phyloP scores from a whole-genome alignment of 2,888 invertebrate genomes.

The Acholoe squamosa region DNA sequence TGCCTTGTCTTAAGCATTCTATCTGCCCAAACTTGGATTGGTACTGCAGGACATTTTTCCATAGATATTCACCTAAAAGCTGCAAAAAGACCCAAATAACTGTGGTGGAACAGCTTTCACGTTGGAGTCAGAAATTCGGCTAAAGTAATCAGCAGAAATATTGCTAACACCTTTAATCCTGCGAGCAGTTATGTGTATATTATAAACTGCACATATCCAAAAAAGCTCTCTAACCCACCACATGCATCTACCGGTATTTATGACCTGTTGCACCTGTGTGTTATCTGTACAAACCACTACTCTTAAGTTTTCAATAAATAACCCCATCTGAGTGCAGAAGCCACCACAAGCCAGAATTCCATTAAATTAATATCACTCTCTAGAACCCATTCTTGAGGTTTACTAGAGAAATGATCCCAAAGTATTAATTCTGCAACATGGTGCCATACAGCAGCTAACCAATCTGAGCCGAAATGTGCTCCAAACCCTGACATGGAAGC shows the following conservation, averaged over 20 bases:
- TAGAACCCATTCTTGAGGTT: background rate
- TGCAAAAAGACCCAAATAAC: background rate
- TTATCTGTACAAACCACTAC: background rate
- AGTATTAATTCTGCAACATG: background rate
- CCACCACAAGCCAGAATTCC: background rate
- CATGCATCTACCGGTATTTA: slow-evolving; percentile 19
- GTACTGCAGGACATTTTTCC: background rate
- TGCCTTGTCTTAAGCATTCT: background rate
- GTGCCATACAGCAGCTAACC: background rate
- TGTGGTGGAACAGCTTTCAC: background rate
- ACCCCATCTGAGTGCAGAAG: background rate
- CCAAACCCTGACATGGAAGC: background rate
- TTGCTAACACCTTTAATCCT: background rate
- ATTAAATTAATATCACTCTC: background rate
- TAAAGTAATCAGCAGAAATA: background rate
- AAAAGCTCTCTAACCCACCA: background rate
- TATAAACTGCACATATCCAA: background rate
- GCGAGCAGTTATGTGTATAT: background rate
- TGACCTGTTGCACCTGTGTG: background rate
- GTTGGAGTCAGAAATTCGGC: background rate
- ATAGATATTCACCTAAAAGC: background rate
- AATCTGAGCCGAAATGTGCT: background rate
- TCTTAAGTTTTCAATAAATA: background rate
- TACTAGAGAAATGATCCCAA: background rate
- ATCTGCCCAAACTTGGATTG: background rate